Evolutionary conservation across 2,888 invertebrate genomes (phyloP).

Genomic region (Antheraea yamamai): DNA sequence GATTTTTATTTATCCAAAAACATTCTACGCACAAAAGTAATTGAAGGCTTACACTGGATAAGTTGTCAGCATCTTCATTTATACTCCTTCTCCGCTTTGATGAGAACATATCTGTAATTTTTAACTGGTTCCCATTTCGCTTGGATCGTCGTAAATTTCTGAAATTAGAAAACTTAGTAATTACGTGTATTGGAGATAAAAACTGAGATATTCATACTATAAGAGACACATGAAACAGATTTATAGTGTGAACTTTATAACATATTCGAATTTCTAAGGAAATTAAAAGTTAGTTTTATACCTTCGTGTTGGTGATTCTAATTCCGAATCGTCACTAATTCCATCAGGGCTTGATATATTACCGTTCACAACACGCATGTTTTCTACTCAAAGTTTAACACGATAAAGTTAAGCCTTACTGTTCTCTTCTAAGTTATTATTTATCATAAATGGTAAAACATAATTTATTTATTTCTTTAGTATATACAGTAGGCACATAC

Average conservation of each 20-base stretch:
- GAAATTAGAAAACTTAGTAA: constrained; percentile 24
- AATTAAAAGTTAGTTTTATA: not conserved
- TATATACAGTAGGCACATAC: not conserved
- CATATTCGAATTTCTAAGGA: not conserved
- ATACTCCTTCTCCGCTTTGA: constrained; percentile 53
- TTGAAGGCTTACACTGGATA: constrained; percentile 23
- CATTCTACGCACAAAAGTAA: not conserved
- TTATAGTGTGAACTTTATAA: not conserved
- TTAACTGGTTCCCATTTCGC: constrained; percentile 47
- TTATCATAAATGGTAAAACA: no score
- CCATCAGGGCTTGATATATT: not conserved
- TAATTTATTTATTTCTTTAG: no score
- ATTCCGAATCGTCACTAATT: constrained; percentile 7
- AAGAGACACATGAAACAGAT: not conserved
- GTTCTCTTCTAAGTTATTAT: not conserved
- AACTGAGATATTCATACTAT: no score
- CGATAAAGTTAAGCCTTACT: not conserved
- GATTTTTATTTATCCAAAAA: not conserved
- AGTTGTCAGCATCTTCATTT: constrained; percentile 27
- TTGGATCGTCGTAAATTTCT: constrained; percentile 38
- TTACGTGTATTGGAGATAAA: not conserved
- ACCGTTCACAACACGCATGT: not conserved
- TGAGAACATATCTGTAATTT: constrained; percentile 54
- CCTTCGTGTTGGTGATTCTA: constrained; percentile 7
- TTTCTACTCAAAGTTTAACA: not conserved